Conservation (phyloP, 2,888 invertebrate species). For the Didymodactylos carnosus region DNA sequence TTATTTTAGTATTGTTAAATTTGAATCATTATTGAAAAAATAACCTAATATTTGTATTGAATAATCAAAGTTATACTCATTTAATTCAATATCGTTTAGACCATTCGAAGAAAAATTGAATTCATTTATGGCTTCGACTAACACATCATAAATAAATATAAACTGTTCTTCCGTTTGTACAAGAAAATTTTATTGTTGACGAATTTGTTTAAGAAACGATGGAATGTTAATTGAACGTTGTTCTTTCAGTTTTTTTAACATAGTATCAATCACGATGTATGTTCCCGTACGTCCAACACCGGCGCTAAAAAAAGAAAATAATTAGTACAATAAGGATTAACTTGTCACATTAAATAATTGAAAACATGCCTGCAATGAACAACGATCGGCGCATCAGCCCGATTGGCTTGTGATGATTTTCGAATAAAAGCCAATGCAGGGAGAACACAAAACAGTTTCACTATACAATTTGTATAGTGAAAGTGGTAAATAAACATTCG, state of each 20-base stretch:
- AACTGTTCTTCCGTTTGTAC: slow-evolving; percentile 98
- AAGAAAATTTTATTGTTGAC: slow-evolving; percentile 78
- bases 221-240: slow-evolving; percentile 69
- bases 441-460: slow-evolving; percentile 56
- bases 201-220: slow-evolving; percentile 77
- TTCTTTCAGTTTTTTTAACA: slow-evolving; percentile 69
- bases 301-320: too few species aligned
- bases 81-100: slow-evolving; percentile 44
- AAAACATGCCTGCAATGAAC: too few species aligned
- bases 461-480: slow-evolving; percentile 92
- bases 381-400: slow-evolving; percentile 71
- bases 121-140: slow-evolving; percentile 65
- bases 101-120: slow-evolving; percentile 36
- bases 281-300: slow-evolving; percentile 88
- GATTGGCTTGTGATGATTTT: slow-evolving; percentile 60
- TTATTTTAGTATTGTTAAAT: slow-evolving; percentile 48
- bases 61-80: slow-evolving; percentile 41
- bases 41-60: slow-evolving; percentile 30
- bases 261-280: slow-evolving; percentile 82
- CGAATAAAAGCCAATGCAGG: slow-evolving; percentile 77
- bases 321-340: too few species aligned
- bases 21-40: slow-evolving; percentile 17
- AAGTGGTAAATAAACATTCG: slow-evolving; percentile 73
- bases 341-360: too few species aligned
- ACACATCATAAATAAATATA: slow-evolving; percentile 86